Base-by-base conservation (phyloP, 2,888 invertebrate genomes). In the Bombyx huttoni region DNA sequence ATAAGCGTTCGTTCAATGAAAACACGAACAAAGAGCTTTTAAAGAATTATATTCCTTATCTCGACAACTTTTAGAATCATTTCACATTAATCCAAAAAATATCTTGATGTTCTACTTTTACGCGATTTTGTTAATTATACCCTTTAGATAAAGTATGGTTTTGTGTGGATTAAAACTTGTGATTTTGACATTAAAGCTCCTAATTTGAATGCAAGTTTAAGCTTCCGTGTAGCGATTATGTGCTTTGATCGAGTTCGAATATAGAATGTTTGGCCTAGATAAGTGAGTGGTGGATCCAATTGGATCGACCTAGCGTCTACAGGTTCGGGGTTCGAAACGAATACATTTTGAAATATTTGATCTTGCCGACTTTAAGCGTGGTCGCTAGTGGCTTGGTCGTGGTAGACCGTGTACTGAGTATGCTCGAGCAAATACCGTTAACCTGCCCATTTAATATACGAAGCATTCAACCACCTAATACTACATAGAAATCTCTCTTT, bases 201-300 rank as follows among this genome's bases (percentile, higher is more conserved):
- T 40, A 40, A 40, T 75, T 68, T 67, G 60, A 56, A 64, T 58
- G 66, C 62, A 59, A 63, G 58, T 58, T 45, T 51, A 58, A 53
- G 61, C 73, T 74, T 79, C 78, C 78, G 76, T 72, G 67, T 74
- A 66, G 72, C 63, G 67, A 66, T 66, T 65, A 66, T 65, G 63
- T 64, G 65, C 74, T 76, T 78, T 78, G 78, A 78, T 77, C 75
- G 73, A 60, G 55, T 62, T 65, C 58, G 65, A 63, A 50, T 46
- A 47, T 14, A 47, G 13, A 47, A 13, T 47, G 24, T 24, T 24
- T 24, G 14, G 1, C 40, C 40, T 40, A 40, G 12, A 40, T 40
- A 40, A 24, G 24, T 3, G 3, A 24, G 24, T 3, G 1, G 24
- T 24, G 24, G 24, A 24, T 24, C 24, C 1, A 24, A 24, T 24